Percentiles rank a stretch among this genome's conserved stretches.
phyloP scores from a whole-genome alignment of 1,140 invertebrate species.

The Drosophila willistoni region DNA sequence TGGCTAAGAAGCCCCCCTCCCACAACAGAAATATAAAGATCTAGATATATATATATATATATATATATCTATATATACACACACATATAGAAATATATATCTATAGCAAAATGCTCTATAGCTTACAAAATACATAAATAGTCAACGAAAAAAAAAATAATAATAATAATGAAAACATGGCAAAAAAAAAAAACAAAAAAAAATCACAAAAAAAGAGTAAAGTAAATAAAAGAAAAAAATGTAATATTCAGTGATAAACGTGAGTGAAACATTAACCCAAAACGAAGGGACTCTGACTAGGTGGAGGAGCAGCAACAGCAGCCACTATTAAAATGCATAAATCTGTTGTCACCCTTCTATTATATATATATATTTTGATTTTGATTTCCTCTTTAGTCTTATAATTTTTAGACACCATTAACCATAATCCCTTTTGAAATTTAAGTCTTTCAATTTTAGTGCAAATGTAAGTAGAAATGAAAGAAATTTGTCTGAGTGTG shows the following conservation, averaged over 20 bases:
- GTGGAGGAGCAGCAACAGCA: neutral
- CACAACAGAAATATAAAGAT: neutral
- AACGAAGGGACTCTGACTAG: neutral
- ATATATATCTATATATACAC: neutral
- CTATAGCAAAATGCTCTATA: slow-evolving; percentile 7
- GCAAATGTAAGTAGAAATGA: neutral
- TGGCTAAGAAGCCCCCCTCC: slow-evolving; percentile 75
- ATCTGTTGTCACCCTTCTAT: slow-evolving; percentile 4
- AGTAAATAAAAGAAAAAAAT: slow-evolving; percentile 10
- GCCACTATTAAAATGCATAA: neutral
- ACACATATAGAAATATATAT: neutral
- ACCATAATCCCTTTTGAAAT: neutral
- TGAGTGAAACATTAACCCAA: slow-evolving; percentile 37
- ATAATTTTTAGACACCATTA: slow-evolving; percentile 3
- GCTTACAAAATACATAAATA: slow-evolving; percentile 20
- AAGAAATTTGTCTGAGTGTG: neutral
- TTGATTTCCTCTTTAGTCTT: neutral
- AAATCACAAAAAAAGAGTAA: slow-evolving; percentile 26
- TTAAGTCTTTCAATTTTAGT: slow-evolving; percentile 4
- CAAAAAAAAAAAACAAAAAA: slow-evolving; percentile 39
- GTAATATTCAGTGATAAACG: slow-evolving; percentile 47
- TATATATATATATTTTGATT: slow-evolving; percentile 2
- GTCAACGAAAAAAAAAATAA: slow-evolving; percentile 6
- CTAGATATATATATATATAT: neutral
- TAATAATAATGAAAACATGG: neutral